Conservation (phyloP, 2,888 invertebrate genomes). For the Cheilosia scutellata region DNA sequence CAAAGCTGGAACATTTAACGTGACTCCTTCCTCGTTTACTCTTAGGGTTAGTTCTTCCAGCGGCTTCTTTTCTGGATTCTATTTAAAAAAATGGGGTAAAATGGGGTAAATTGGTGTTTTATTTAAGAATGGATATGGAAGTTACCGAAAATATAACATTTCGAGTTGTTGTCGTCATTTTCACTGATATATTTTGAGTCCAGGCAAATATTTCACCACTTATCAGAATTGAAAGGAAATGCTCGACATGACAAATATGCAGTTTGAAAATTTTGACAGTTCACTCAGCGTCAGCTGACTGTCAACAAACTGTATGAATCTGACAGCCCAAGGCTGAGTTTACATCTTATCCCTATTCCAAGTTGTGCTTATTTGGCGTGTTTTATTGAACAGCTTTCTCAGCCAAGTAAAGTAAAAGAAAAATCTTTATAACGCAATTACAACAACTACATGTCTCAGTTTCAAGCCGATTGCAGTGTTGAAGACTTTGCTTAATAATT, state of each 20-base stretch:
- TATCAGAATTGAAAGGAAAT: background rate
- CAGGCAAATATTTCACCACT: conserved; percentile 32
- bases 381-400: too few relatives aligned
- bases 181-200: background rate
- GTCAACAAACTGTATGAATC: conserved; percentile 10
- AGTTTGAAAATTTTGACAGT: conserved; percentile 17
- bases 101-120: background rate
- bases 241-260: background rate
- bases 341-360: background rate
- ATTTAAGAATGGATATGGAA: background rate
- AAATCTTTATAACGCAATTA: too few relatives aligned
- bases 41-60: conserved; percentile 85
- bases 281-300: conserved; percentile 56
- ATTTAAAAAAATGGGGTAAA: conserved; percentile 46
- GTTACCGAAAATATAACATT: conserved; percentile 56
- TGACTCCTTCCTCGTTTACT: conserved; percentile 85
- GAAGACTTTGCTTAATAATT: too few relatives aligned
- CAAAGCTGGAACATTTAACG: conserved; percentile 87
- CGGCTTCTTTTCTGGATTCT: conserved; percentile 87
- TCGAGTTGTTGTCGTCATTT: conserved; percentile 37
- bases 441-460: too few relatives aligned
- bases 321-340: background rate
- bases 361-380: too few relatives aligned
- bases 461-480: too few relatives aligned
- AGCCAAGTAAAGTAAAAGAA: too few relatives aligned